Evolutionary conservation across 2,888 invertebrate species (phyloP), one percentile per base, ranked within the genome.

Genomic region (Frankliniella fusca): DNA sequence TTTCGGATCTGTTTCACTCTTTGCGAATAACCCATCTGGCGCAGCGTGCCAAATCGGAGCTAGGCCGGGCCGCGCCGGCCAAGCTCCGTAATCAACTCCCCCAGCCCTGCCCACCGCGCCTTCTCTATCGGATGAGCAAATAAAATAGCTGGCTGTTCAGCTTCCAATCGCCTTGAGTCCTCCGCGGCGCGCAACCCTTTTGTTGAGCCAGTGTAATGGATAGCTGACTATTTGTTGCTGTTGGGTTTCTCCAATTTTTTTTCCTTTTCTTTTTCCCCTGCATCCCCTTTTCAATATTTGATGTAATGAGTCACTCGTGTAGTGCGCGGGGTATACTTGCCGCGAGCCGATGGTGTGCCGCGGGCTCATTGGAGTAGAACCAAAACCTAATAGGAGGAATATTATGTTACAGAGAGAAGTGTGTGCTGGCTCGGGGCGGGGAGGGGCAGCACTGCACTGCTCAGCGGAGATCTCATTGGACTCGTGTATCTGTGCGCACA

Each of bases 121-220:
- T 76, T 27, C 70, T n/a, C 70, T 76, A 76, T 76, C 70, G 70
- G 70, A 76, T 76, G 70, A 76, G 70, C 70, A 76, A 76, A 76
- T 76, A 76, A 76, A 76, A 76, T 76, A 38, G 70, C 23, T 12
- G 23, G 61, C 61, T 18, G 20, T 11, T 61, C 61, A 20, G 61
- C 61, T 61, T 18, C 20, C 61, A n/a, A 20, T n/a, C 61, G n/a
- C 61, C 61, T 61, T 61, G 61, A 61, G 70, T 23, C n/a, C 70
- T 11, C 20, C n/a, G 70, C 23, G 15, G 15, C 18, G 20, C 54
- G 20, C 54, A 76, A 23, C 70, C 70, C 70, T 76, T 76, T 76
- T 76, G 70, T 76, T 27, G 70, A 27, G 27, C 27, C 11, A 12
- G 70, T 76, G 70, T 76, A 76, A 76, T 76, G 70, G 70, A 76